Conservation (phyloP, 2,797 vertebrate genomes). For the Smutsia gigantea region DNA sequence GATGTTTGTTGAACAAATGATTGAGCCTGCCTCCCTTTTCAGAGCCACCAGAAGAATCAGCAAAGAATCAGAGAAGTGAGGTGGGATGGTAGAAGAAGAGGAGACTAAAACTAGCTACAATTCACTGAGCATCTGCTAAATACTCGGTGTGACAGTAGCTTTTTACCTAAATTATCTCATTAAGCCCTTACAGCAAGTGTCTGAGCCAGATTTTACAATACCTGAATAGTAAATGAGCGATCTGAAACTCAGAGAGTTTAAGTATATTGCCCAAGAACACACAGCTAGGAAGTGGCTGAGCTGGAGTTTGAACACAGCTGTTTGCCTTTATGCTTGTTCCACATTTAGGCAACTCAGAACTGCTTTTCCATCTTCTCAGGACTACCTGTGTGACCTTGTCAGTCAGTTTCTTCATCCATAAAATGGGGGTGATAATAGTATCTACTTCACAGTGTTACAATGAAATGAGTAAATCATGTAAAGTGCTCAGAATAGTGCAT, state of each 20-base stretch:
- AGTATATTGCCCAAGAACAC: neutral
- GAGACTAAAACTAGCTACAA: neutral
- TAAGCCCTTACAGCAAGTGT: neutral
- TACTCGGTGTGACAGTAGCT: neutral
- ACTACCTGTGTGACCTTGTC: neutral
- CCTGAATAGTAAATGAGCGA: neutral
- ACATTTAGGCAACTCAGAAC: neutral
- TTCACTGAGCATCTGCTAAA: neutral
- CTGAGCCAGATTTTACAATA: neutral
- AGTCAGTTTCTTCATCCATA: neutral
- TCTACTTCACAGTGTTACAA: neutral
- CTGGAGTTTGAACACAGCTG: neutral
- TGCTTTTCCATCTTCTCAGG: neutral
- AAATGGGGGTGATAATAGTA: neutral
- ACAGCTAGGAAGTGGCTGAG: neutral
- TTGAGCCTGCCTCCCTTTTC: neutral
- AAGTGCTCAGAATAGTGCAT: neutral
- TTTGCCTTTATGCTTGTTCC: neutral
- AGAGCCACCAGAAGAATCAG: neutral
- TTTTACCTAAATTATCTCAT: neutral
- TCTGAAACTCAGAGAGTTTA: neutral
- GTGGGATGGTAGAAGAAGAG: neutral
- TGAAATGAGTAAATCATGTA: neutral
- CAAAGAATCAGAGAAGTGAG: neutral
- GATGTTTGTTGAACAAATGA: neutral